These are phyloP conservation scores for Drosophila paulistorum DNA, from an alignment of 1,140 invertebrate species.

Conservation along the genomic window DNA sequence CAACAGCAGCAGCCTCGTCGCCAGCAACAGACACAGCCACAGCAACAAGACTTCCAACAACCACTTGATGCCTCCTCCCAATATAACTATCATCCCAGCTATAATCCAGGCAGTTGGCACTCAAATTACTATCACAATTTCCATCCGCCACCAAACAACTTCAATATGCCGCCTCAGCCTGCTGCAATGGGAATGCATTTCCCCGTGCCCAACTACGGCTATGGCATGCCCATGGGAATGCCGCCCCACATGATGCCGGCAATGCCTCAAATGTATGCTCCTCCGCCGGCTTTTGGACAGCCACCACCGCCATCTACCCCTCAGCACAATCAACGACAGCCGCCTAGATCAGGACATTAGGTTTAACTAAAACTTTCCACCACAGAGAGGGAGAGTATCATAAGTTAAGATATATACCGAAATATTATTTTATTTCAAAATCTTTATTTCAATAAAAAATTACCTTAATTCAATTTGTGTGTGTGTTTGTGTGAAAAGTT, in stretches of 20 bases:
- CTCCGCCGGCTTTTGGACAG: conserved; percentile 28
- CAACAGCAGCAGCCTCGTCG: conserved; percentile 27
- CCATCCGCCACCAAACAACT: conserved; percentile 58
- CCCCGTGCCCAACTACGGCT: conserved; percentile 57
- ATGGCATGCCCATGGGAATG: conserved; percentile 44
- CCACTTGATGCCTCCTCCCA: conserved; percentile 11
- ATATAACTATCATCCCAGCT: conserved; percentile 72
- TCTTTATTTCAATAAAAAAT: conserved; percentile 70
- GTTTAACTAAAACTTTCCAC: background rate
- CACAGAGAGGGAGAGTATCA: conserved; percentile 9
- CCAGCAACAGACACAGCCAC: background rate
- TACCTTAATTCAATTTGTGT: conserved; percentile 47
- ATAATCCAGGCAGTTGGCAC: conserved; percentile 78
- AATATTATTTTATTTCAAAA: conserved; percentile 32
- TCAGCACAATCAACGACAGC: conserved; percentile 14
- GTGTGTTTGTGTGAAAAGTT: conserved; percentile 42
- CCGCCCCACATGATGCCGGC: conserved; percentile 40
- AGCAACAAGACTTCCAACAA: conserved; percentile 4
- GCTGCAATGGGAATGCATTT: conserved; percentile 39
- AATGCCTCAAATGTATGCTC: conserved; percentile 56
- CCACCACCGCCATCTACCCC: conserved; percentile 28
- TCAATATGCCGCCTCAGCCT: conserved; percentile 60
- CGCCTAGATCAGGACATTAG: conserved; percentile 33
- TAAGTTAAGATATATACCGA: background rate
- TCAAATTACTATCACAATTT: conserved; percentile 78